These are phyloP conservation scores for Palloptera scutellata DNA, from an alignment of 2,888 invertebrate genomes.

Conservation along the genomic window DNA sequence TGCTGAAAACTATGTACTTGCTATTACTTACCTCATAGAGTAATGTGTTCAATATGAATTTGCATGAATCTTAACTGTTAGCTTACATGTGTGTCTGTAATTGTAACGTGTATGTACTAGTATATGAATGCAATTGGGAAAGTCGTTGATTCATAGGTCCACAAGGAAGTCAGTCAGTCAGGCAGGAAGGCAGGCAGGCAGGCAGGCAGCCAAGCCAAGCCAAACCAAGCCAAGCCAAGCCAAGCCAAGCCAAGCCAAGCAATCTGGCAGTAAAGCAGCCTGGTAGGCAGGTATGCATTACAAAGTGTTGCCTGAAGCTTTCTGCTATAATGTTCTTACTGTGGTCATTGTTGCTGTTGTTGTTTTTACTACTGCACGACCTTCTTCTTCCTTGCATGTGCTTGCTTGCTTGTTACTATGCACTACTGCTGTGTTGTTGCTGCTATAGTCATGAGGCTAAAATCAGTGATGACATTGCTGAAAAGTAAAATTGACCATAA, in stretches of 20 bases:
- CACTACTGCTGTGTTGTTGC: not conserved
- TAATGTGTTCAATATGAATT: too few species aligned
- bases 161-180: not conserved
- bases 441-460: not conserved
- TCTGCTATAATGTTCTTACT: not conserved
- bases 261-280: not conserved
- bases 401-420: not conserved
- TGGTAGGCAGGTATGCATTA: not conserved
- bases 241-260: too few species aligned
- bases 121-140: not conserved
- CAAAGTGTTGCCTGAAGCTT: not conserved
- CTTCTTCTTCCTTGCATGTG: not conserved
- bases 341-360: not conserved
- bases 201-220: too few species aligned
- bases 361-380: not conserved
- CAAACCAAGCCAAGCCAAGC: too few species aligned
- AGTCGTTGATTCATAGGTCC: not conserved
- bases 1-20: not conserved
- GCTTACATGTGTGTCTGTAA: too few species aligned
- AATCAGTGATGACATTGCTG: not conserved
- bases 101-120: not conserved
- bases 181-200: not conserved
- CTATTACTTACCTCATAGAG: too few species aligned
- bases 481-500: conserved; percentile 2
- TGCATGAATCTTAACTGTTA: too few species aligned